Evolutionary conservation across 2,113 vertebrate species (phyloP).

Genomic region (Clupea harengus): DNA sequence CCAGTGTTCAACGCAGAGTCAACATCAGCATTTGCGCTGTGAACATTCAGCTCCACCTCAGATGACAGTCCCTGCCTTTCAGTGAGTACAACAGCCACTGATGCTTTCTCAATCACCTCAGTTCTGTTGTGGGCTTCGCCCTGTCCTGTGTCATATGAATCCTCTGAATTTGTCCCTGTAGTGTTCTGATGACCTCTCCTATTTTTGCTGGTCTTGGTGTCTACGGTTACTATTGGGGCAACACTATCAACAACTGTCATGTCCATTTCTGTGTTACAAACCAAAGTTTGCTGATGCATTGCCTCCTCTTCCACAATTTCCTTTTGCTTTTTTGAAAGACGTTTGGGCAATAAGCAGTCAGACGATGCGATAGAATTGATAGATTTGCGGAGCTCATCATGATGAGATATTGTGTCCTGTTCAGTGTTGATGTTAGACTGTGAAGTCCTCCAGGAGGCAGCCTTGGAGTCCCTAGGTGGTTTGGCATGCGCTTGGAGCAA

Average conservation of each 20-base stretch:
- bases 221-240: slow-evolving; percentile 59
- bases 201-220: slow-evolving; percentile 51
- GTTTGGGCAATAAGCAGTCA: background rate
- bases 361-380: background rate
- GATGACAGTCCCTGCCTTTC: background rate
- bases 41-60: background rate
- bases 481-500: background rate
- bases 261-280: slow-evolving; percentile 60
- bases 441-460: background rate
- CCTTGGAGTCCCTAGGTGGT: background rate
- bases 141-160: background rate
- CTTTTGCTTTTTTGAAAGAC: background rate
- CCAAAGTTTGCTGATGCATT: background rate
- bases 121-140: background rate
- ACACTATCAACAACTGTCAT: slow-evolving; percentile 51
- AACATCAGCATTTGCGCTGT: background rate
- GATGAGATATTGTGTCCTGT: background rate
- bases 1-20: background rate
- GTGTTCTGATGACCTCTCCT: slow-evolving; percentile 23
- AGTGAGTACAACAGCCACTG: background rate
- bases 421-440: background rate
- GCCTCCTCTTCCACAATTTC: background rate
- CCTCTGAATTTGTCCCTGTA: slow-evolving; percentile 15
- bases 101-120: background rate
- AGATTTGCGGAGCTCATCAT: background rate